Evolutionary conservation across 1,140 invertebrate species (phyloP), one percentile per base, ranked within the genome.

Genomic region (Vanessa atalanta): DNA sequence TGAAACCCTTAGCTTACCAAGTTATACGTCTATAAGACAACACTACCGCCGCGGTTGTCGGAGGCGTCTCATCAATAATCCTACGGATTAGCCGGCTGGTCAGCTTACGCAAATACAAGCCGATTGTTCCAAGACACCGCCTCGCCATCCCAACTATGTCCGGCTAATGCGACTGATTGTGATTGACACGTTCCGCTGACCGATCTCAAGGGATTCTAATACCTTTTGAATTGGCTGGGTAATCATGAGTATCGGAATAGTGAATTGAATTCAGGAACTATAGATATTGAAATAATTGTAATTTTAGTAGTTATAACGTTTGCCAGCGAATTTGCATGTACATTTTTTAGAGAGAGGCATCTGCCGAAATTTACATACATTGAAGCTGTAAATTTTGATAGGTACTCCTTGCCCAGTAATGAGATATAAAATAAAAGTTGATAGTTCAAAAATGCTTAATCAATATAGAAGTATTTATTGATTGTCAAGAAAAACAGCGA

Each of bases 71-170:
- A 75, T 79, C 83, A 87, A 80, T 85, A 85, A 87, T 84, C 79
- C 80, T 53, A 31, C 71, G 79, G 78, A 85, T 85, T 83, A 80
- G 71, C 67, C 64, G 61, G 37, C 47, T 76, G 81, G 80, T 75
- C 83, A 79, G 79, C 84, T 87, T 85, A 87, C 83, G 82, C 80
- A 88, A 88, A 87, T 86, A 86, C 84, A 71, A 83, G 83, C 78
- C 73, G 79, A 82, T 81, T 78, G 78, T 78, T 63, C 79, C 72
- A 66, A 76, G 65, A 67, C 66, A 43, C 60, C 60, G 26, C 72
- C 65, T 65, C 14, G 57, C 23, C 47, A 65, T 78, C 73, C 76
- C 63, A 70, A 70, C 72, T 75, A 79, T 69, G 76, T 73, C 72
- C 73, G 75, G 66, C 47, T 72, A 51, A 65, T 71, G 74, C 73